Conservation (phyloP, 2,113 vertebrate species). For the Hippocampus barbouri region DNA sequence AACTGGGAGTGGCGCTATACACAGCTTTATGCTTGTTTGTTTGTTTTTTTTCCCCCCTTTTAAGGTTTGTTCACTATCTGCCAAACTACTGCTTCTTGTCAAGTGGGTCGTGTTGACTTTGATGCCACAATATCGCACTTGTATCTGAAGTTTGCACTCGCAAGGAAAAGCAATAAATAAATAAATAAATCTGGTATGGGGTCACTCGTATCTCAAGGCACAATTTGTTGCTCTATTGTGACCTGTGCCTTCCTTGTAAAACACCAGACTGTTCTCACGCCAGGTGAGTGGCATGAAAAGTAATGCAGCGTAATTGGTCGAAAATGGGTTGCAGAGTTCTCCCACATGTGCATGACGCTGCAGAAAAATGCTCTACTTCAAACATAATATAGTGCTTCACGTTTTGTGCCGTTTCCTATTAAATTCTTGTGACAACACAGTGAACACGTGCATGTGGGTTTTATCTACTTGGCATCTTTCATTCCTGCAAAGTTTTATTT, state of each 20-base stretch:
- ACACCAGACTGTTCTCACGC: background rate
- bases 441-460: background rate
- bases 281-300: background rate
- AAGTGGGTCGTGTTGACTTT: no score
- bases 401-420: background rate
- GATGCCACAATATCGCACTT: no score
- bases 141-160: no score
- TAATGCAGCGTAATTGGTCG: background rate
- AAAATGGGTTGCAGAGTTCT: background rate
- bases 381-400: background rate
- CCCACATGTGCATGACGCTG: background rate
- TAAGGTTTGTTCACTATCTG: no score
- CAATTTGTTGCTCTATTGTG: background rate
- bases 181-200: no score
- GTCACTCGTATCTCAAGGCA: background rate
- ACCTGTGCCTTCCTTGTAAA: background rate
- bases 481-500: background rate
- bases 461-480: slow-evolving; percentile 3
- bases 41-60: no score
- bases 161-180: no score
- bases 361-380: background rate
- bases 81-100: no score
- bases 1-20: no score
- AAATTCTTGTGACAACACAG: slow-evolving; percentile 2
- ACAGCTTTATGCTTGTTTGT: no score